A percentile compares a stretch with the other conserved stretches of the same genome.
These are phyloP conservation scores for Monochamus saltuarius DNA, from an alignment of 1,140 invertebrate species.

Conservation along the genomic window DNA sequence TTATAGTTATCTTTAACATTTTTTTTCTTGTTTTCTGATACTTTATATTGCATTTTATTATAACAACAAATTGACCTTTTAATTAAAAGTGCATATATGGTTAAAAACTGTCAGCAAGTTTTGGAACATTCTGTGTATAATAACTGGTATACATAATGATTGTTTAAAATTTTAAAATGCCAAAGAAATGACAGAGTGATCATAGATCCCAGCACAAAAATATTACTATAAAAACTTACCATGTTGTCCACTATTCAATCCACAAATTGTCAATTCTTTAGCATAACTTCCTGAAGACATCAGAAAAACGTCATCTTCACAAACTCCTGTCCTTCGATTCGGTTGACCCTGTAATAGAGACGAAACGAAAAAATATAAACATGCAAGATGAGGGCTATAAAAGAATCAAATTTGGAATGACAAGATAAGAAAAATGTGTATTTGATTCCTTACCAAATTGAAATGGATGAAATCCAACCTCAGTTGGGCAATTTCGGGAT, in stretches of 20 bases:
- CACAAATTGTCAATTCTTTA: slow-evolving; percentile 68
- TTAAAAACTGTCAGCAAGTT: too few species aligned
- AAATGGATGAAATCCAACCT: slow-evolving; percentile 79
- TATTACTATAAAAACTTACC: slow-evolving; percentile 52
- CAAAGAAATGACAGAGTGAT: not conserved
- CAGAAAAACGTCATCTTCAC: slow-evolving; percentile 70
- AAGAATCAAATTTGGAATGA: not conserved
- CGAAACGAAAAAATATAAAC: slow-evolving; percentile 27
- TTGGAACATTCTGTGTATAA: too few species aligned
- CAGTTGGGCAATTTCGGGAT: slow-evolving; percentile 73
- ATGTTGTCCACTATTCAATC: slow-evolving; percentile 81
- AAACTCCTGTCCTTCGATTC: slow-evolving; percentile 73
- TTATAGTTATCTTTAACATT: too few species aligned
- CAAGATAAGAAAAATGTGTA: not conserved
- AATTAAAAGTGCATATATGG: too few species aligned
- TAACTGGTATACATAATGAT: too few species aligned
- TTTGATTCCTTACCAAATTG: slow-evolving; percentile 65
- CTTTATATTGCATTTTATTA: too few species aligned
- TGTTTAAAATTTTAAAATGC: too few species aligned
- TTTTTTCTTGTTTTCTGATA: too few species aligned
- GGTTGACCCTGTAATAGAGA: slow-evolving; percentile 77
- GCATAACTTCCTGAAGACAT: slow-evolving; percentile 59
- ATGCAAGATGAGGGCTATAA: not conserved
- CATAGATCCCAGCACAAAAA: not conserved
- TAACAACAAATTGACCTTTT: too few species aligned